Evolutionary conservation across 2,113 vertebrate species (phyloP), one percentile per base, ranked within the genome.

Genomic region (Mormoops blainvillei): DNA sequence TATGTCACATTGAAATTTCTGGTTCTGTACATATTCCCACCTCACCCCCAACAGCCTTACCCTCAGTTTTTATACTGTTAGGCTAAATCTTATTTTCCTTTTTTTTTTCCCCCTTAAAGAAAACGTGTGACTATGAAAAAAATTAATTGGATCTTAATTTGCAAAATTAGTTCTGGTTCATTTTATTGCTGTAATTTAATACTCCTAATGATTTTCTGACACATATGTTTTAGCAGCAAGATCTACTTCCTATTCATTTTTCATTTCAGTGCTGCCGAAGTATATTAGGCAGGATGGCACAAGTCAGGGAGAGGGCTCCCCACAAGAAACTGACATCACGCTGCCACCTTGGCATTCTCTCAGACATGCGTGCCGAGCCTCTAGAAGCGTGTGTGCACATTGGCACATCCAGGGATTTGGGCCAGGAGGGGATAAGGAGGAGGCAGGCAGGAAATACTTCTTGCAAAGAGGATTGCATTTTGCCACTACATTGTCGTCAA

Each of bases 141-240:
- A 97, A 41, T 95, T 97, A 98, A 98, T 97, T 93, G 96, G 93
- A 70, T 87, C 87, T 97, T 97, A 84, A 94, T 98, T 98, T 98
- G 96, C 94, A 96, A 98, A 98, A 98, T 98, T 97, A 97, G 97
- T 96, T 98, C 95, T 97, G 96, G 92, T 96, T 97, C 92, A 97
- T 97, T 98, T 97, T 97, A 91, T 97, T 24, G 22, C 96, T 91
- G 82, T 98, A 98, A 98, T 98, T 98, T 98, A 98, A 90, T 95
- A 63, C 97, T 97, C 82, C 54, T 97, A 98, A 98, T 98, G 98
- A 98, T 98, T 98, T 98, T 98, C 95, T 98, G 98, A 98, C 96
- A 97, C 36, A 92, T 98, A 91, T 93, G 4, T 97, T 97, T 98
- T 96, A 98, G 93, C 97, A 95, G 94, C 86, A 97, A 98, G 97